phyloP scores from a whole-genome alignment of 1,140 invertebrate genomes.

The Argopecten irradians region DNA sequence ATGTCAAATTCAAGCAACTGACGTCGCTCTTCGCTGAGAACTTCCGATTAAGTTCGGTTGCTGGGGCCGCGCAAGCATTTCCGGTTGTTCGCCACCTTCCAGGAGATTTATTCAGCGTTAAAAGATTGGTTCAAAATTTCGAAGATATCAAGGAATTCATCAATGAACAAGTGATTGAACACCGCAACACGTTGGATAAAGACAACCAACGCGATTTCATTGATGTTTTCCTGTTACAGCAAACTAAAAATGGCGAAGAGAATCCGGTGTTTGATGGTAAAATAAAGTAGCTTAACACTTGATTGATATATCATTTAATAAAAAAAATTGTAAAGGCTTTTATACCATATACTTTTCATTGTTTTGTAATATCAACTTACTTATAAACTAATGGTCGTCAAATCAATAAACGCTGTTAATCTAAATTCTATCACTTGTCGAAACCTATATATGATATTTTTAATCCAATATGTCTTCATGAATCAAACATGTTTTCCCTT shows the following conservation, averaged over 20 bases:
- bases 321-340: no score
- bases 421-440: no score
- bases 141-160: slow-evolving; percentile 50
- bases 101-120: slow-evolving; percentile 57
- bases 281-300: no score
- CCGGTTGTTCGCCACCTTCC: slow-evolving; percentile 51
- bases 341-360: no score
- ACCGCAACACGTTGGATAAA: slow-evolving; percentile 45
- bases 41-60: not conserved
- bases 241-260: slow-evolving; percentile 81
- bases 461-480: no score
- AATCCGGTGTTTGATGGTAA: not conserved
- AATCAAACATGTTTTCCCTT: no score
- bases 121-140: slow-evolving; percentile 52
- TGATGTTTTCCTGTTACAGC: slow-evolving; percentile 74
- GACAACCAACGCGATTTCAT: slow-evolving; percentile 57
- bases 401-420: no score
- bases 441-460: no score
- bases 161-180: slow-evolving; percentile 7
- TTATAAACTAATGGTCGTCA: no score
- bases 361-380: no score
- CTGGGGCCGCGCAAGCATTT: slow-evolving; percentile 46
- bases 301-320: no score
- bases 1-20: slow-evolving; percentile 61
- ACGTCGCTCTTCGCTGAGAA: not conserved